Percentiles rank a stretch among this genome's conserved stretches.
Conservation (phyloP, 2,113 vertebrate species). For the Cololabis saira region DNA sequence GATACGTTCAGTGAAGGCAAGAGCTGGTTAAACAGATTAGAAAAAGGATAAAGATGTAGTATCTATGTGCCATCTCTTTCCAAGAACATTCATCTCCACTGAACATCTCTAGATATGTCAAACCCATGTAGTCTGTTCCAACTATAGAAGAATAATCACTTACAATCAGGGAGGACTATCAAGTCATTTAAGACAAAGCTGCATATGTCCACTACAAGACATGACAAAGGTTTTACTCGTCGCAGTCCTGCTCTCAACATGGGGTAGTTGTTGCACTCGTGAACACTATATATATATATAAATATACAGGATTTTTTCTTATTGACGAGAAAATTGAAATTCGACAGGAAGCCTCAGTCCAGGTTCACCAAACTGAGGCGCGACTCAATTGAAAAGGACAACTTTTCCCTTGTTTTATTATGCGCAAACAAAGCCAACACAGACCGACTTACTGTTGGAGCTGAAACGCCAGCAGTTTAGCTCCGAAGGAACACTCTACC, state of each 20-base stretch:
- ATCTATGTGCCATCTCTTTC: too few relatives aligned
- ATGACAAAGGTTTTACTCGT: constrained; percentile 26
- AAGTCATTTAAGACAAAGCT: constrained; percentile 22
- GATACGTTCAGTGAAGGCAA: neutral
- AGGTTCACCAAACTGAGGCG: neutral
- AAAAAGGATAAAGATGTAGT: constrained; percentile 28
- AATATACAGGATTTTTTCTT: too few relatives aligned
- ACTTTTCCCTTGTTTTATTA: too few relatives aligned
- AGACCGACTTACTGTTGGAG: too few relatives aligned
- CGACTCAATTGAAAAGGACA: too few relatives aligned
- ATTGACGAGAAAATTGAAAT: neutral
- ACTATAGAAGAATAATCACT: constrained; percentile 34
- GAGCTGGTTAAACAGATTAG: constrained; percentile 42
- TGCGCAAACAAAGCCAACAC: too few relatives aligned
- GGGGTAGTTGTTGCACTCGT: too few relatives aligned
- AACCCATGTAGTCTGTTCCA: neutral
- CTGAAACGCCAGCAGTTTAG: too few relatives aligned
- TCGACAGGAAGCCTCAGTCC: constrained; percentile 14
- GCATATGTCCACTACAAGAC: constrained; percentile 36
- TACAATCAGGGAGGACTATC: constrained; percentile 10
- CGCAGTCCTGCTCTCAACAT: neutral
- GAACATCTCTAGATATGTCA: too few relatives aligned
- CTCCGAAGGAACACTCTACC: too few relatives aligned
- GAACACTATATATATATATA: too few relatives aligned
- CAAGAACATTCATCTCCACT: too few relatives aligned